phyloP scores from a whole-genome alignment of 1,140 invertebrate species.

The Fopius arisanus region DNA sequence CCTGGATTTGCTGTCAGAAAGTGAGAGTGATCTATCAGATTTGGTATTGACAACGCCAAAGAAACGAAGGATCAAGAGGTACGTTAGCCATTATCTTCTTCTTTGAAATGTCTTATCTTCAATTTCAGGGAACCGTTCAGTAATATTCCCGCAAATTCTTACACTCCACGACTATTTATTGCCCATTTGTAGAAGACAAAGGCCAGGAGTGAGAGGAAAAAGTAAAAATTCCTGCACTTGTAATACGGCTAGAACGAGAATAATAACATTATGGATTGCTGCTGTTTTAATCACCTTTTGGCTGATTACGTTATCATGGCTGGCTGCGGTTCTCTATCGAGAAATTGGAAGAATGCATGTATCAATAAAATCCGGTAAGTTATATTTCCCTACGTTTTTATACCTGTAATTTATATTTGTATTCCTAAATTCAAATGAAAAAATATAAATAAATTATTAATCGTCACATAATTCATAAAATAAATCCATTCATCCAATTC shows the following conservation, averaged over 20 bases:
- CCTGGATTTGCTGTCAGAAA: constrained; percentile 69
- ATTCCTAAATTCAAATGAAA: too few species aligned
- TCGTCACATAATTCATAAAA: too few species aligned
- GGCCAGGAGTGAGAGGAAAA: constrained; percentile 40
- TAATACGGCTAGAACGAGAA: constrained; percentile 46
- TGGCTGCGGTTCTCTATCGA: constrained; percentile 62
- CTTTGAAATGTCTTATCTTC: too few species aligned
- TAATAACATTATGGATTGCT: constrained; percentile 55
- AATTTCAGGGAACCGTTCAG: too few species aligned
- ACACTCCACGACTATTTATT: neutral
- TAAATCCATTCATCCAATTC: neutral
- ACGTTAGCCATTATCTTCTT: constrained; percentile 42
- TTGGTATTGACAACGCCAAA: constrained; percentile 67
- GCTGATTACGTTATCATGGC: constrained; percentile 61
- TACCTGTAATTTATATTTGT: too few species aligned
- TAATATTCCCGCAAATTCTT: too few species aligned
- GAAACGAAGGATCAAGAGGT: constrained; percentile 68
- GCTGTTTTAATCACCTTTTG: constrained; percentile 58
- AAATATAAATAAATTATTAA: too few species aligned
- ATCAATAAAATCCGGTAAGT: constrained; percentile 62
- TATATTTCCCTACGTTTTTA: constrained; percentile 14
- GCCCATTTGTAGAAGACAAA: constrained; percentile 43
- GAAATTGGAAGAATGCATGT: constrained; percentile 62
- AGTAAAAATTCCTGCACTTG: constrained; percentile 45
- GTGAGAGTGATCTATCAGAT: constrained; percentile 70